phyloP scores from a whole-genome alignment of 2,888 invertebrate genomes.

The Erynnis tages region DNA sequence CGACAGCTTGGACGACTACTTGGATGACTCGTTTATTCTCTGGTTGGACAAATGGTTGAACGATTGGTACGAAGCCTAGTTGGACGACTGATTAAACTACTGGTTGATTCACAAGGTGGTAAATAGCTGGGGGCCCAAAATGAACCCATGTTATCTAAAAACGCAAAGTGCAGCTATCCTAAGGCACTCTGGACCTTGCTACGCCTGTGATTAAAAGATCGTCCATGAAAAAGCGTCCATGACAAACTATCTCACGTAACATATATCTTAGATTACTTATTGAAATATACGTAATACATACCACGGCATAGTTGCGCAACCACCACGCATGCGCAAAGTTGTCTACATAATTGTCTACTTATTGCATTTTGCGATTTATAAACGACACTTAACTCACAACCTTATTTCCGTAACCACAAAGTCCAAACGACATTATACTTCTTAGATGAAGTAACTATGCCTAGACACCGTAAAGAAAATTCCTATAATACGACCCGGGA shows the following conservation, averaged over 20 bases:
- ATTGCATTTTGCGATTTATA: slow-evolving; percentile 5
- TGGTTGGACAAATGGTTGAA: too few relatives aligned
- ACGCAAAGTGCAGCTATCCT: too few relatives aligned
- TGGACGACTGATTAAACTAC: too few relatives aligned
- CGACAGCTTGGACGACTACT: too few relatives aligned
- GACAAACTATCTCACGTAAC: slow-evolving; percentile 10
- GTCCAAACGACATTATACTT: not conserved
- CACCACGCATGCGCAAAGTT: slow-evolving; percentile 38
- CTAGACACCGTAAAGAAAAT: slow-evolving; percentile 38
- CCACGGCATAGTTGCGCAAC: slow-evolving; percentile 38
- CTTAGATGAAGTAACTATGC: slow-evolving; percentile 4
- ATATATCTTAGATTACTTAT: slow-evolving; percentile 8
- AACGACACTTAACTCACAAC: not conserved
- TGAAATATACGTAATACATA: slow-evolving; percentile 31
- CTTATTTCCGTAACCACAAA: not conserved
- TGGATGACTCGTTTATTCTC: too few relatives aligned
- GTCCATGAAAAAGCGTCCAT: not conserved
- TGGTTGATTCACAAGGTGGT: too few relatives aligned
- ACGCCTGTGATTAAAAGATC: too few relatives aligned
- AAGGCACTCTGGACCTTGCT: too few relatives aligned
- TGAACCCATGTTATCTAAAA: too few relatives aligned
- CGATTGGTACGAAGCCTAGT: too few relatives aligned
- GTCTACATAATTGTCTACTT: slow-evolving; percentile 36
- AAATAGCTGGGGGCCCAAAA: too few relatives aligned
- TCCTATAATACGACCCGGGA: slow-evolving; percentile 7